Evolutionary conservation across 2,888 invertebrate genomes (phyloP).

Genomic region (Alloplasta piceator): DNA sequence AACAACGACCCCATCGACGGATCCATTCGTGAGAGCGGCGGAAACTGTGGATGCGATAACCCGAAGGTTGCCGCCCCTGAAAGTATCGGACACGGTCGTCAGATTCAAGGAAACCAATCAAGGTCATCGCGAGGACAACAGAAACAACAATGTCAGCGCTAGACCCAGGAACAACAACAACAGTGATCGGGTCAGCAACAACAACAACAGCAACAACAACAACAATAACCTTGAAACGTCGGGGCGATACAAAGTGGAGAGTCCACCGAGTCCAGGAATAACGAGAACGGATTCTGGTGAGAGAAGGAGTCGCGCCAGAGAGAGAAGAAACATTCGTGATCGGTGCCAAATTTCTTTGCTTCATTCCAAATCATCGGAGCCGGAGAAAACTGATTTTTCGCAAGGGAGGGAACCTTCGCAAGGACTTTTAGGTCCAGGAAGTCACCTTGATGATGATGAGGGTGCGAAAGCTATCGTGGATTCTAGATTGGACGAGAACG

Average conservation of each 20-base stretch:
- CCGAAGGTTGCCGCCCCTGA: slow-evolving; percentile 60
- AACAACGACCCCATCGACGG: slow-evolving; percentile 68
- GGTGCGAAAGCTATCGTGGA: slow-evolving; percentile 9
- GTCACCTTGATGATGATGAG: no score
- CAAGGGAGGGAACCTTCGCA: no score
- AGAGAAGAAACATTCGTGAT: slow-evolving; percentile 76
- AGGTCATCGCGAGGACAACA: slow-evolving; percentile 61
- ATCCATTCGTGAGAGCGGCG: slow-evolving; percentile 51
- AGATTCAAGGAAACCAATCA: slow-evolving; percentile 42
- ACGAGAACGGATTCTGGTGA: slow-evolving; percentile 74
- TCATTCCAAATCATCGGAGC: not conserved
- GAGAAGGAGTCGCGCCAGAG: slow-evolving; percentile 78
- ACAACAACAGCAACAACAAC: slow-evolving; percentile 36
- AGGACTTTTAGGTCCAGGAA: no score
- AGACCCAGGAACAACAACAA: slow-evolving; percentile 70
- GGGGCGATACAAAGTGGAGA: slow-evolving; percentile 32
- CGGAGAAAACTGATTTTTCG: no score
- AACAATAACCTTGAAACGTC: slow-evolving; percentile 12
- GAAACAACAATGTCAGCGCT: slow-evolving; percentile 68
- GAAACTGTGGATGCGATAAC: slow-evolving; percentile 63
- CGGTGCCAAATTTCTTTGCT: slow-evolving; percentile 64
- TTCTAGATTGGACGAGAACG: slow-evolving; percentile 14
- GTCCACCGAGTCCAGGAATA: slow-evolving; percentile 68
- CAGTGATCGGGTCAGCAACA: slow-evolving; percentile 62
- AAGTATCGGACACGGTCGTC: slow-evolving; percentile 52